Evolutionary conservation across 1,140 invertebrate genomes (phyloP), one percentile per base, ranked within the genome.

Genomic region (Ceratina calcarata): DNA sequence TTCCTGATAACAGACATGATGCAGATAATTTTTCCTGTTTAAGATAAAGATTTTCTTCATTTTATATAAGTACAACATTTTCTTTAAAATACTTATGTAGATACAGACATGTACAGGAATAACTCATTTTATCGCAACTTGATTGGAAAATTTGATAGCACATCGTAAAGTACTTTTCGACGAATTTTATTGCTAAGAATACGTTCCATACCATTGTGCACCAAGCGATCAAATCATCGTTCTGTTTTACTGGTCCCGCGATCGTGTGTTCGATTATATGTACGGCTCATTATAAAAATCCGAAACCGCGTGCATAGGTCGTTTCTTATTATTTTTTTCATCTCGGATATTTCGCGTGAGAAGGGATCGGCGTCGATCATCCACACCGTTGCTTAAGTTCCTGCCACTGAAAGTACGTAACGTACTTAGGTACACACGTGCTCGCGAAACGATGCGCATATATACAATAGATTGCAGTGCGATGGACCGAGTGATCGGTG

Each of bases 201-300:
- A 49, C 22, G 10, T 22, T 77, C 75, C 75, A 61, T 61, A 70
- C 57, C 57, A 77, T 61, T 20, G 13, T 37, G 57, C 75, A 61
- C 7, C 15, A n/a, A 55, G 32, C 55, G 37, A 49, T 7, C 22
- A 22, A 27, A 16, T 16, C 18, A 22, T 16, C 27, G 27, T 45
- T 55, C 8, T 16, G 66, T 20, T 70, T 24, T 18, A 51, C 61
- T 68, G 10, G 32, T 58, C 22, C 22, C 32, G 27, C 22, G 72
- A 65, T 65, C 22, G 27, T 49, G 64, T n/a, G 3, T 12, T 20
- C 32, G 55, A 45, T 45, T 45, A 16, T 18, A 16, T 37, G 16
- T 61, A 22, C 58, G n/a, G 22, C 37, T 61, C 13, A 55, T 49
- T 13, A 20, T 16, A 3, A 24, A 65, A 66, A 66, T 45, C 37